Evolutionary conservation across 2,113 vertebrate species (phyloP), one percentile per base, ranked within the genome.

Genomic region (Tympanuchus pallidicinctus): DNA sequence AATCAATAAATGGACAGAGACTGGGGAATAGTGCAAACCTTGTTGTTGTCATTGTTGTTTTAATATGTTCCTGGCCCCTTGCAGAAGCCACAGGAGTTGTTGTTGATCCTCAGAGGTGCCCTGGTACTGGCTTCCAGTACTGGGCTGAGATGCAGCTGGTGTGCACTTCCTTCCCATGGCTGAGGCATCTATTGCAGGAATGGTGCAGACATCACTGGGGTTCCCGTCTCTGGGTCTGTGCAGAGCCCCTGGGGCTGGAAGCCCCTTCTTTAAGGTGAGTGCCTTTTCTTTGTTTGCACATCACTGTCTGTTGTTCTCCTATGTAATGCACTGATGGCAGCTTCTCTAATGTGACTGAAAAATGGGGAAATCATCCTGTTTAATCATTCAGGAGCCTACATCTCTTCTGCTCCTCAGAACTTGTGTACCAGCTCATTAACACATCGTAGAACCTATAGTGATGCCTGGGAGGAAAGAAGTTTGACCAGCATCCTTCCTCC

Each of bases 101-200:
- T 72, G n/a, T 34, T 50, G 52, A 10, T 74, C 79, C 42, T 72
- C 28, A n/a, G 48, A 64, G 67, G 47, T 28, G 16, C 21, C 43
- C 61, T 36, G 38, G 24, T 50, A n/a, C n/a, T 21, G 36, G 7
- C 21, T n/a, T 54, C 27, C 52, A 54, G 52, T 50, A 50, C 21
- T 50, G 48, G 11, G 48, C 48, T 50, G 48, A 50, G 22, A 22
- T 50, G 22, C 30, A 54, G 48, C 20, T 48, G 40, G 27, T 20
- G 38, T 21, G 24, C 5, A 5, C 17, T 12, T 65, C 63, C 38
- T 65, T 74, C 25, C 27, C 25, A 24, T 59, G 32, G n/a, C 36
- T 0, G 0, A 47, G 45, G 57, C 38, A 54, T 22, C 8, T 0
- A 0, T 3, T 8, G 15, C 24, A 90, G 61, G 81, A 38, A 74